Evolutionary conservation across 2,888 invertebrate species (phyloP).

Genomic region (Zhuqinia jingwanae): DNA sequence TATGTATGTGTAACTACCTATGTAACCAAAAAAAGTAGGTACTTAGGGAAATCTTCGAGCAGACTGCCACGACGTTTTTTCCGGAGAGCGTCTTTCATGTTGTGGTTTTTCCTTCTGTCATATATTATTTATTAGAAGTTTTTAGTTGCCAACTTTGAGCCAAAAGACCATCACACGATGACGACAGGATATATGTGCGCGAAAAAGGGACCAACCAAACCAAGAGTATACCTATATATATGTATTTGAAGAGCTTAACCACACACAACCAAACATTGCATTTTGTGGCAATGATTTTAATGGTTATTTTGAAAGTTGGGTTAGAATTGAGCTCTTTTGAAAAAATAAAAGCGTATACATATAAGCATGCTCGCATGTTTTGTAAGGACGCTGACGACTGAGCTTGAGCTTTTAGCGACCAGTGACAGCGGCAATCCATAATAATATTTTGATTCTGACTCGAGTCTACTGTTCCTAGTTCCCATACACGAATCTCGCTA

Average conservation of each 20-base stretch:
- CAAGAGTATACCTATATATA: neutral
- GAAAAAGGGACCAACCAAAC: no score
- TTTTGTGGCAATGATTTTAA: neutral
- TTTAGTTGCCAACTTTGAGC: conserved; percentile 64
- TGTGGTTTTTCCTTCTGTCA: conserved; percentile 61
- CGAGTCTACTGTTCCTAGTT: no score
- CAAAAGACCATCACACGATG: conserved; percentile 30
- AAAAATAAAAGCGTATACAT: no score
- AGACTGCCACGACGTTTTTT: conserved; percentile 43
- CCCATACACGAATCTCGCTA: no score
- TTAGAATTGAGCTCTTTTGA: no score
- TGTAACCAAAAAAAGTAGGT: neutral
- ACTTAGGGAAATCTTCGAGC: neutral
- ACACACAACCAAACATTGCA: neutral
- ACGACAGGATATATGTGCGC: neutral
- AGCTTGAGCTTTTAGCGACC: conserved; percentile 41
- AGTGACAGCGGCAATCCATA: conserved; percentile 28
- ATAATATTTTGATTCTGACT: neutral
- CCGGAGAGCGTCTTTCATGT: conserved; percentile 58
- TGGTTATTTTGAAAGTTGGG: neutral
- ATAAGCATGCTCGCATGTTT: no score
- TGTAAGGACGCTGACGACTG: no score
- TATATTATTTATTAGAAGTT: conserved; percentile 70
- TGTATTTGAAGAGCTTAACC: neutral
- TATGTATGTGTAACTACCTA: no score